phyloP scores from a whole-genome alignment of 2,113 vertebrate species.

The Pimephales promelas region DNA sequence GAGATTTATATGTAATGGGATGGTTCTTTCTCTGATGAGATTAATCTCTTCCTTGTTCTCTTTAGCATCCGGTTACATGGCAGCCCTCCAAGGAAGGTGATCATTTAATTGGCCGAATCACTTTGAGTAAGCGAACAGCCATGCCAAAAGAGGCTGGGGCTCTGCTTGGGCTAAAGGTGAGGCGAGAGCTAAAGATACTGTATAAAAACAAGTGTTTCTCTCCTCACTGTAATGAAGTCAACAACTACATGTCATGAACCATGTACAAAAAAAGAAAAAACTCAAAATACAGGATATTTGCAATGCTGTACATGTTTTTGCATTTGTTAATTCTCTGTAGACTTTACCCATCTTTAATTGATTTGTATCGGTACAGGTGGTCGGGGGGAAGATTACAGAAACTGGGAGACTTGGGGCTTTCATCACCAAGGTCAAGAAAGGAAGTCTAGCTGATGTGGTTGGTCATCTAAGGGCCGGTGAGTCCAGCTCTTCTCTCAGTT shows the following conservation, averaged over 20 bases:
- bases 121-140: slow-evolving; percentile 94
- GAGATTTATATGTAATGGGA: slow-evolving; percentile 44
- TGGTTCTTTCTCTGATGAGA: slow-evolving; percentile 49
- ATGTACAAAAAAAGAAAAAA: not conserved
- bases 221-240: not conserved
- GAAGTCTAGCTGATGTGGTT: slow-evolving; percentile 96
- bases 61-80: slow-evolving; percentile 97
- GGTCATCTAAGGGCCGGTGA: slow-evolving; percentile 97
- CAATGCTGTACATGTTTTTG: not conserved
- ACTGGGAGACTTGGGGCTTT: slow-evolving; percentile 97
- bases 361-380: slow-evolving; percentile 78
- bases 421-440: slow-evolving; percentile 99
- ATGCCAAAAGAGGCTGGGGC: slow-evolving; percentile 98
- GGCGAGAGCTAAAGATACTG: slow-evolving; percentile 44
- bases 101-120: slow-evolving; percentile 94
- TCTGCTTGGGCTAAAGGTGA: slow-evolving; percentile 93
- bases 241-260: not conserved
- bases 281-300: not conserved
- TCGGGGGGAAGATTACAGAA: slow-evolving; percentile 97
- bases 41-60: slow-evolving; percentile 57
- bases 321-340: not conserved
- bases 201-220: slow-evolving; percentile 18
- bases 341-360: slow-evolving; percentile 19
- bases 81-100: slow-evolving; percentile 98
- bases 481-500: slow-evolving; percentile 18